Percentiles rank a stretch among this genome's conserved stretches.
These are phyloP conservation scores for Galeopsomyia nigrocyanea DNA, from an alignment of 2,888 invertebrate species.

Conservation along the genomic window DNA sequence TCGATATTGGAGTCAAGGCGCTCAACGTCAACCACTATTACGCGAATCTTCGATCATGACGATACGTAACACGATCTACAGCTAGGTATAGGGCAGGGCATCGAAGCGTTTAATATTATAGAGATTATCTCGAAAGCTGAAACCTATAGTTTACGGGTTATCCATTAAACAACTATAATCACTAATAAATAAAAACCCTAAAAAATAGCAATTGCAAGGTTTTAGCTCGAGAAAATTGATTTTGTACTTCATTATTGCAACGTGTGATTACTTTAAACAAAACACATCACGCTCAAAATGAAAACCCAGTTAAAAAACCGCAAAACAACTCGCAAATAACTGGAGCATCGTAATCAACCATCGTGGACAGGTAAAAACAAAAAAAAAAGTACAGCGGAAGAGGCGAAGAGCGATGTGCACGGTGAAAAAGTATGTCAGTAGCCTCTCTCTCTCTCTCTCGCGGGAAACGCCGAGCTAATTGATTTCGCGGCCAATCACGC, in stretches of 20 bases:
- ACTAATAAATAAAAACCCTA: too few species aligned
- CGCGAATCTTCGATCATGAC: conserved; percentile 10
- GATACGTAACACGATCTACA: conserved; percentile 35
- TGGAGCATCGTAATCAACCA: too few species aligned
- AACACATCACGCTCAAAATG: neutral
- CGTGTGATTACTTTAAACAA: too few species aligned
- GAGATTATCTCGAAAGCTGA: conserved; percentile 38
- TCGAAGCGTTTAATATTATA: conserved; percentile 4
- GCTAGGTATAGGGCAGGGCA: conserved; percentile 23
- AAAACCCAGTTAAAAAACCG: neutral
- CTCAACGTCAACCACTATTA: conserved; percentile 30
- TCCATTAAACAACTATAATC: too few species aligned
- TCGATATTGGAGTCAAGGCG: conserved; percentile 41
- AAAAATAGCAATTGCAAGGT: too few species aligned
- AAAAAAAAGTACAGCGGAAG: neutral
- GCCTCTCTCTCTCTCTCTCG: neutral
- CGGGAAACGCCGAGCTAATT: conserved; percentile 33
- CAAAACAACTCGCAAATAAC: neutral
- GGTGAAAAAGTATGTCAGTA: conserved; percentile 16
- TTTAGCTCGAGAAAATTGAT: too few species aligned
- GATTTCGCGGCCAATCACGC: conserved; percentile 41
- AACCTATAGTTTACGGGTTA: neutral
- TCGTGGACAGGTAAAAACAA: neutral
- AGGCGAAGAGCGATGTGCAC: neutral
- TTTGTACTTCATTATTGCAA: too few species aligned